A percentile compares a stretch with the other conserved stretches of the same genome.
These are phyloP conservation scores for Artemisiospiza belli DNA, from an alignment of 2,113 vertebrate genomes.

Conservation along the genomic window DNA sequence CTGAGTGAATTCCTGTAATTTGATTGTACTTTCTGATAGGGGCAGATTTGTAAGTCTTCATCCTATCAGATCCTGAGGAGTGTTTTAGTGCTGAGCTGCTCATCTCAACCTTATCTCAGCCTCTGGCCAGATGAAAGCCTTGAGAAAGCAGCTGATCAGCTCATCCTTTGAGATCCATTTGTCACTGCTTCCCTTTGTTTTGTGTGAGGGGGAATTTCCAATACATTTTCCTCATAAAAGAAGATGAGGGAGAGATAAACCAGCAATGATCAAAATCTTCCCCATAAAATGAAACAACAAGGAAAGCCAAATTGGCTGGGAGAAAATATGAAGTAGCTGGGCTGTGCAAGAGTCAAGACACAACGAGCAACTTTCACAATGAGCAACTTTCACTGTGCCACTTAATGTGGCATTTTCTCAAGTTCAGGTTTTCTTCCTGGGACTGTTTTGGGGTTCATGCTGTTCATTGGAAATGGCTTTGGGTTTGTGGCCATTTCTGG, in stretches of 20 bases:
- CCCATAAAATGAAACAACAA: not conserved
- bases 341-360: not conserved
- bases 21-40: slow-evolving; percentile 37
- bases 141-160: not conserved
- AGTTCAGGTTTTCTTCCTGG: not conserved
- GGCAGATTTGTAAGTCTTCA: not conserved
- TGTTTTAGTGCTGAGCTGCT: not conserved
- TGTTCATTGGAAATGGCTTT: not conserved
- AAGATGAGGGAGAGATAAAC: slow-evolving; percentile 1
- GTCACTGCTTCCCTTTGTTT: not conserved
- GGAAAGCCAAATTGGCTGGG: not conserved
- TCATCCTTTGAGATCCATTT: not conserved
- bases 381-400: not conserved
- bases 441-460: not conserved
- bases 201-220: not conserved
- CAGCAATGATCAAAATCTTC: not conserved
- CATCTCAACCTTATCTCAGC: not conserved
- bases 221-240: not conserved
- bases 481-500: not conserved
- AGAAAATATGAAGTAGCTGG: not conserved
- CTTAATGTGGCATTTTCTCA: not conserved
- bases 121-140: not conserved
- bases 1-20: slow-evolving; percentile 44
- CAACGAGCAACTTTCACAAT: not conserved
- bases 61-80: not conserved